A percentile compares a stretch with the other conserved stretches of the same genome.
Conservation (phyloP, 2,888 invertebrate genomes). For the Cephonodes hylas region DNA sequence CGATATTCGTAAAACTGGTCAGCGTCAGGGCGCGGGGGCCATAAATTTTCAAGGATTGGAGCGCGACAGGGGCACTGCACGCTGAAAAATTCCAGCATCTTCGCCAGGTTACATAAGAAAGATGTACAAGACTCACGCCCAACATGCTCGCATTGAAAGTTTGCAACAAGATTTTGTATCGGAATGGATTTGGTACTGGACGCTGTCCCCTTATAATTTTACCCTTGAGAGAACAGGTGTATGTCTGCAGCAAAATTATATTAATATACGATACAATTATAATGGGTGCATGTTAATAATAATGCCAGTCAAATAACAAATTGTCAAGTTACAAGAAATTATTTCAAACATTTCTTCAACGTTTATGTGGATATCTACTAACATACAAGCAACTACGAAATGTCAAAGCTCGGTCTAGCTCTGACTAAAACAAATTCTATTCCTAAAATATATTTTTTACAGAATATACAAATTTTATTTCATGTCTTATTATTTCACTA, state of each 20-base stretch:
- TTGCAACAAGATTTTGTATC: background rate
- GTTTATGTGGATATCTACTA: too few species aligned
- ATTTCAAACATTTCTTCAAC: too few species aligned
- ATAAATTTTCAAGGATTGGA: conserved; percentile 76
- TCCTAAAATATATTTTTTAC: too few species aligned
- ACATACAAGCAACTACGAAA: too few species aligned
- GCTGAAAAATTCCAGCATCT: conserved; percentile 69
- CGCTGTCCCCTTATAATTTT: background rate
- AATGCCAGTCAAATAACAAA: too few species aligned
- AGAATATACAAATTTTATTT: too few species aligned
- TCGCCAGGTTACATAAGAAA: conserved; percentile 27
- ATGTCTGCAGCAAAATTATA: background rate
- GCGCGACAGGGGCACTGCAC: conserved; percentile 66
- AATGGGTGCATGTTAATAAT: too few species aligned
- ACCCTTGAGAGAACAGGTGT: background rate
- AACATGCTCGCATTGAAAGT: background rate
- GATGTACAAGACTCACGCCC: background rate
- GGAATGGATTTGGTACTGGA: background rate
- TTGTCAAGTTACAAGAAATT: too few species aligned
- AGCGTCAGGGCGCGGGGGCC: conserved; percentile 57
- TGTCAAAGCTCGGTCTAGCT: too few species aligned
- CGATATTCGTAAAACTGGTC: conserved; percentile 62
- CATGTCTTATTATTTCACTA: too few species aligned
- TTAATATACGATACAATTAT: background rate
- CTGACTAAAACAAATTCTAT: too few species aligned